Evolutionary conservation across 2,888 invertebrate genomes (phyloP).

Genomic region (Cataglyphis livida): DNA sequence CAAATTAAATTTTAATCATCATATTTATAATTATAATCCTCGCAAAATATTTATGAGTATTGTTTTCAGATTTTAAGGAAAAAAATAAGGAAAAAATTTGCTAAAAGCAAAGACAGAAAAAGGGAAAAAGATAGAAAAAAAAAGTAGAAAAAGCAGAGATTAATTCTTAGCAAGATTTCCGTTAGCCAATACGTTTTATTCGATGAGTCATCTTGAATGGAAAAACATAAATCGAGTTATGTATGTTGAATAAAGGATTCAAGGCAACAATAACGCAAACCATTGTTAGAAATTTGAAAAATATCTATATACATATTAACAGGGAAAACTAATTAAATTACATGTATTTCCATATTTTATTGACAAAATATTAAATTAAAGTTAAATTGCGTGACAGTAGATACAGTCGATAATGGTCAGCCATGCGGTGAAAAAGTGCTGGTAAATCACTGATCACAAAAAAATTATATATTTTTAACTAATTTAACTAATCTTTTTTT

Average conservation of each 20-base stretch:
- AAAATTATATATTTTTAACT: not conserved
- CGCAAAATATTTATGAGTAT: constrained; percentile 11
- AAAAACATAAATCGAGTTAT: not conserved
- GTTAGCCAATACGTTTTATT: not conserved
- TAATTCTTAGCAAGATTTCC: constrained; percentile 12
- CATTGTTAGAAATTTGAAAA: not conserved
- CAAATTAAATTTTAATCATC: not conserved
- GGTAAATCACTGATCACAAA: not conserved
- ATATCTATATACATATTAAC: not conserved
- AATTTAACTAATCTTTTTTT: not conserved
- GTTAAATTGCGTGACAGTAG: not conserved
- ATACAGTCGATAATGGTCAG: not conserved
- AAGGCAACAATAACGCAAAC: not conserved
- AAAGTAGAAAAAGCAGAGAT: not conserved
- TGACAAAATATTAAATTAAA: not conserved
- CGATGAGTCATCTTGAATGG: not conserved
- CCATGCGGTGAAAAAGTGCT: not conserved
- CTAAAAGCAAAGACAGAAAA: not conserved
- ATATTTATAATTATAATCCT: not conserved
- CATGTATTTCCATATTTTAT: not conserved
- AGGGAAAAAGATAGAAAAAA: not conserved
- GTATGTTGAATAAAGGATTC: not conserved
- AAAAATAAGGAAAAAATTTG: not conserved
- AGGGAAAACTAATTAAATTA: not conserved
- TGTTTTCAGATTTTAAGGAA: not conserved